Percentiles rank a stretch among this genome's conserved stretches.
These are phyloP conservation scores for Drosophila demipolita DNA, from an alignment of 2,888 invertebrate genomes.

Conservation along the genomic window DNA sequence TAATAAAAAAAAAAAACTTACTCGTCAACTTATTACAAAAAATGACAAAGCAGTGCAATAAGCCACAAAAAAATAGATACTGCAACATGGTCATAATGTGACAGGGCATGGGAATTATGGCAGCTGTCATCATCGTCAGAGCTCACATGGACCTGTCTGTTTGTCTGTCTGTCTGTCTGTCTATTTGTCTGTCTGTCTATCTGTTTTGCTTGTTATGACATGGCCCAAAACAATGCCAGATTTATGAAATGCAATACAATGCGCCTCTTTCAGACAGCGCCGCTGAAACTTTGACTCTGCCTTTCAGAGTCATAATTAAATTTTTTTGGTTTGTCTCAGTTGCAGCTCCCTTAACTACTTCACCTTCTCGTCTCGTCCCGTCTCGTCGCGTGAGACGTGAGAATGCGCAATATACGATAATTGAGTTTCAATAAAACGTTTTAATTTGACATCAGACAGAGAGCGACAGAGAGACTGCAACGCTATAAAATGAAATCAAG, in stretches of 20 bases:
- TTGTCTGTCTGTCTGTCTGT: background rate
- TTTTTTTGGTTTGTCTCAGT: slow-evolving; percentile 32
- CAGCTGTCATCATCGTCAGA: slow-evolving; percentile 47
- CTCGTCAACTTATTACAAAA: slow-evolving; percentile 22
- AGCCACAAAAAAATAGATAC: slow-evolving; percentile 15
- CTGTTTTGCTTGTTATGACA: slow-evolving; percentile 51
- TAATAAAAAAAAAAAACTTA: slow-evolving; percentile 24
- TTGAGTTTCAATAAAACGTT: slow-evolving; percentile 78
- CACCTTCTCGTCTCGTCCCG: background rate
- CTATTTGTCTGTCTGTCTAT: background rate
- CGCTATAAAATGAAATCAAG: slow-evolving; percentile 53
- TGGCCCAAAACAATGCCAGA: slow-evolving; percentile 64
- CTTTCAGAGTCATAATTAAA: slow-evolving; percentile 44
- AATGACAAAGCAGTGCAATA: slow-evolving; percentile 31
- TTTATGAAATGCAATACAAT: slow-evolving; percentile 61
- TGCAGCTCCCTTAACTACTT: slow-evolving; percentile 7
- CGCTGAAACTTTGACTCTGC: slow-evolving; percentile 6
- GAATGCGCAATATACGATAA: slow-evolving; percentile 69
- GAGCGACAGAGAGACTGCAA: slow-evolving; percentile 22
- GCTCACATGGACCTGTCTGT: slow-evolving; percentile 19
- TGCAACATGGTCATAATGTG: slow-evolving; percentile 25
- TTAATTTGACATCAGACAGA: slow-evolving; percentile 60
- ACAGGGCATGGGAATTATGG: slow-evolving; percentile 49
- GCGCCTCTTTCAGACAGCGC: slow-evolving; percentile 4
- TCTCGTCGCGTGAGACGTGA: slow-evolving; percentile 57